Evolutionary conservation across 2,113 vertebrate genomes (phyloP).

Genomic region (Trachemys scripta): DNA sequence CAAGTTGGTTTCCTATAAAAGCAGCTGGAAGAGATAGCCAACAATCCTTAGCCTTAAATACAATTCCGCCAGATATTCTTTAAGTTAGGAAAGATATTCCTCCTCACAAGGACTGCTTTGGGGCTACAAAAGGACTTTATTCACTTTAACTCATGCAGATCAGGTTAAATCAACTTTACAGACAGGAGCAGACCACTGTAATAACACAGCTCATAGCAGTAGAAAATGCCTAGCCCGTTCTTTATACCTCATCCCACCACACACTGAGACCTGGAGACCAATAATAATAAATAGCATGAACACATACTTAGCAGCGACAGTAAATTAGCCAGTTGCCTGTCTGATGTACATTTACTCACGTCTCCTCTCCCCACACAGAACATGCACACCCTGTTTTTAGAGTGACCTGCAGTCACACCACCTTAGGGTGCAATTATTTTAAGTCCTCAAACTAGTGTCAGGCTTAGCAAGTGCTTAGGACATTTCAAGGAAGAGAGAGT

Average conservation of each 20-base stretch:
- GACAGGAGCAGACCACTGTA: neutral
- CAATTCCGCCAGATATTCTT: neutral
- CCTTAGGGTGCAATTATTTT: neutral
- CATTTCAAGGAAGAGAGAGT: neutral
- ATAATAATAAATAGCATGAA: neutral
- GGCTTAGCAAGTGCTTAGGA: neutral
- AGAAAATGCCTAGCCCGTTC: neutral
- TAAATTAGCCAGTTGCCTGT: neutral
- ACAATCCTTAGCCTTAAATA: neutral
- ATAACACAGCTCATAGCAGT: neutral
- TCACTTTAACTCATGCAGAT: neutral
- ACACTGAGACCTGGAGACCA: neutral
- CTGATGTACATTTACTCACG: neutral
- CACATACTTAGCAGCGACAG: neutral
- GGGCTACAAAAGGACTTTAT: neutral
- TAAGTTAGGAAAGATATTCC: neutral
- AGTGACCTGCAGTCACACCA: neutral
- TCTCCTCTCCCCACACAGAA: fast-evolving
- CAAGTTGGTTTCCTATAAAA: neutral
- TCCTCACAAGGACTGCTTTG: neutral
- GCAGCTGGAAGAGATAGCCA: neutral
- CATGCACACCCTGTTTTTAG: fast-evolving
- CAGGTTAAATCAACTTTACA: neutral
- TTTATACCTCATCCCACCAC: neutral
- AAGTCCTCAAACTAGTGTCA: no score